Evolutionary conservation across 2,797 vertebrate species (phyloP).

Genomic region (Rhinophrynus dorsalis): DNA sequence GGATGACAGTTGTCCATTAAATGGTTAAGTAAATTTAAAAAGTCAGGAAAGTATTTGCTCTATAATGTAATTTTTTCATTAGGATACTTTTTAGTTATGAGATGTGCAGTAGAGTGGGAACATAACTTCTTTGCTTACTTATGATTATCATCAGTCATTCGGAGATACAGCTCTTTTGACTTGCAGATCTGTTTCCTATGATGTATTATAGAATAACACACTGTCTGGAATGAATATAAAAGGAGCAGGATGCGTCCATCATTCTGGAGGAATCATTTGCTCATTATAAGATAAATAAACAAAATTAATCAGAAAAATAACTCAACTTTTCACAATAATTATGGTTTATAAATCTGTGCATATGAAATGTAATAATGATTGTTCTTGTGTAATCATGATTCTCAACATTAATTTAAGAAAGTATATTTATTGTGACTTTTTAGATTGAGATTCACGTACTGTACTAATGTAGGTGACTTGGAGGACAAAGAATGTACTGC

Average conservation of each 20-base stretch:
- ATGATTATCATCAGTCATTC: not conserved
- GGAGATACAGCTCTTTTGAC: not conserved
- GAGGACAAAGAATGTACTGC: not conserved
- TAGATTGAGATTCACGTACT: not conserved
- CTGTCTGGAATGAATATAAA: not conserved
- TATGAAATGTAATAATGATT: not conserved
- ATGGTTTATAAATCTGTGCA: not conserved
- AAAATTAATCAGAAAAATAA: conserved; percentile 2
- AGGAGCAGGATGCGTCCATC: not conserved
- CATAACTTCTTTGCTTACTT: too few species aligned
- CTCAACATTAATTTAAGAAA: not conserved
- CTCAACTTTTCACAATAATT: not conserved
- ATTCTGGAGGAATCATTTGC: conserved; percentile 10
- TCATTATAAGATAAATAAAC: conserved; percentile 21
- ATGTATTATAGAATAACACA: conserved; percentile 6
- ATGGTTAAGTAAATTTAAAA: too few species aligned
- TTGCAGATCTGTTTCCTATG: conserved; percentile 15
- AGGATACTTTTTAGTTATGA: too few species aligned
- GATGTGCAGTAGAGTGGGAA: too few species aligned
- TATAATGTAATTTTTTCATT: too few species aligned
- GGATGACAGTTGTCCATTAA: too few species aligned
- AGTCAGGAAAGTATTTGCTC: too few species aligned
- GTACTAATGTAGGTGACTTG: not conserved
- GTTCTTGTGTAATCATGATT: not conserved
- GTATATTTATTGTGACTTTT: not conserved